Evolutionary conservation across 2,797 vertebrate species (phyloP).

Genomic region (Nannoperca obscura): DNA sequence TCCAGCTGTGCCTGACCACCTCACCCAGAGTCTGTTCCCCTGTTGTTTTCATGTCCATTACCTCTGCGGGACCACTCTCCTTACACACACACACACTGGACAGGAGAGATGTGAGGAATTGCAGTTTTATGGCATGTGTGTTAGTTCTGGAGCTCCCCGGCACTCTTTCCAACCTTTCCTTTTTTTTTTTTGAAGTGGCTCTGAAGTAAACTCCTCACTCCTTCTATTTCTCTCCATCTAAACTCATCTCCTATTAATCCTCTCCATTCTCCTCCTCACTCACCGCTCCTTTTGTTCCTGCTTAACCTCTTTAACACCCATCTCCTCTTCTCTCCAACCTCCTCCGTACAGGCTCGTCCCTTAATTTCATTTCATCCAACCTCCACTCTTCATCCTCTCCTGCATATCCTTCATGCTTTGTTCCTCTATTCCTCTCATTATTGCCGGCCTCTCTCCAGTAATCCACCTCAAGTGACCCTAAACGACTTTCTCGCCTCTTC

Average conservation of each 20-base stretch:
- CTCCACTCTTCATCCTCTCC: slow-evolving; percentile 51
- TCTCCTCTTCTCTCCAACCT: slow-evolving; percentile 38
- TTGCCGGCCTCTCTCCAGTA: slow-evolving; percentile 46
- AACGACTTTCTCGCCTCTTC: slow-evolving; percentile 54
- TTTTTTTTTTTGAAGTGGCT: slow-evolving; percentile 37
- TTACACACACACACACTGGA: slow-evolving; percentile 51
- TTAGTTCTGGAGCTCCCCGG: slow-evolving; percentile 74
- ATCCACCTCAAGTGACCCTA: slow-evolving; percentile 72
- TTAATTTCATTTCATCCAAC: slow-evolving; percentile 60
- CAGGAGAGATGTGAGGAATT: slow-evolving; percentile 41
- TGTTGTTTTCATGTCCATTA: slow-evolving; percentile 78
- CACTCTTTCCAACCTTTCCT: slow-evolving; percentile 47
- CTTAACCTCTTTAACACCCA: slow-evolving; percentile 57
- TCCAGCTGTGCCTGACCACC: slow-evolving; percentile 79
- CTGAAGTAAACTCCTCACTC: slow-evolving; percentile 28
- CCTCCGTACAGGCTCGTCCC: slow-evolving; percentile 30
- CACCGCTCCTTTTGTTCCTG: slow-evolving; percentile 62
- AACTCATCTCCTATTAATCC: slow-evolving; percentile 62
- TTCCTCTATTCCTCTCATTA: slow-evolving; percentile 65
- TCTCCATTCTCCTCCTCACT: slow-evolving; percentile 50
- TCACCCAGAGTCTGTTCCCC: slow-evolving; percentile 56
- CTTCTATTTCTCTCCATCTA: slow-evolving; percentile 45
- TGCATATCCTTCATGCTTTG: slow-evolving; percentile 57
- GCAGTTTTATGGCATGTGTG: slow-evolving; percentile 57
- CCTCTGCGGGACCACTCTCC: slow-evolving; percentile 59